Base-by-base conservation (phyloP, 2,113 vertebrate species). In the Rhinoptilus africanus region DNA sequence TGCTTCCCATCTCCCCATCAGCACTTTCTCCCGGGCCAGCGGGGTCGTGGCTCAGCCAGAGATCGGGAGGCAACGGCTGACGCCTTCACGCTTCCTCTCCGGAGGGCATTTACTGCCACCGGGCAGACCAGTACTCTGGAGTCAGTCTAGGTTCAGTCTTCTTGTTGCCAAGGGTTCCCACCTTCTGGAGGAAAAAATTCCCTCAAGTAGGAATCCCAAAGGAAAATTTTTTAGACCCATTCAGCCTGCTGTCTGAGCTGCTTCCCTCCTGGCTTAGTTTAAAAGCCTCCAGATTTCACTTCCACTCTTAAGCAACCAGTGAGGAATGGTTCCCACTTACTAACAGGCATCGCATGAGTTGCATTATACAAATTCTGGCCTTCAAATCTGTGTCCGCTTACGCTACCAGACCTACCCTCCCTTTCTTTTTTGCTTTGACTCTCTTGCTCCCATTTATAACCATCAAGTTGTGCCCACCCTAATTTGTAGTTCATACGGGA, bases 41-140 rank as follows among this genome's bases (percentile, higher is more conserved):
- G 0, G 43, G 68, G 41, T 75, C 47, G 30, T 1, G 21, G 85
- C 3, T 37, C 14, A 39, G 82, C 22, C 74, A 43, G 13, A 64
- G 32, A 54, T 13, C 16, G 14, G 45, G 30, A 72, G 35, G 45
- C 48, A 88, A 51, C 73, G 37, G 53, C 39, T 8, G 14, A 48
- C 19, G 12, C 0, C 0, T 7, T 23, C 30, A 2, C 5, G 1
- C 22, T 30, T 63, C 64, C 57, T 15, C 32, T 78, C 54, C 2
- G 0, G 76, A 63, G 27, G 34, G 26, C 1, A 0, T 2, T 10
- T 2, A 1, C 54, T 67, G 83, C 63, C 4, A 3, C 57, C 2
- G 2, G n/a, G n/a, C 43, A 76, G 27, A 27, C 9, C 45, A 45
- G 35, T 0, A 0, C 1, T 68, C 21, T 0, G 14, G n/a, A 32